Base-by-base conservation (phyloP, 1,140 invertebrate genomes). In the Hermetia illucens region DNA sequence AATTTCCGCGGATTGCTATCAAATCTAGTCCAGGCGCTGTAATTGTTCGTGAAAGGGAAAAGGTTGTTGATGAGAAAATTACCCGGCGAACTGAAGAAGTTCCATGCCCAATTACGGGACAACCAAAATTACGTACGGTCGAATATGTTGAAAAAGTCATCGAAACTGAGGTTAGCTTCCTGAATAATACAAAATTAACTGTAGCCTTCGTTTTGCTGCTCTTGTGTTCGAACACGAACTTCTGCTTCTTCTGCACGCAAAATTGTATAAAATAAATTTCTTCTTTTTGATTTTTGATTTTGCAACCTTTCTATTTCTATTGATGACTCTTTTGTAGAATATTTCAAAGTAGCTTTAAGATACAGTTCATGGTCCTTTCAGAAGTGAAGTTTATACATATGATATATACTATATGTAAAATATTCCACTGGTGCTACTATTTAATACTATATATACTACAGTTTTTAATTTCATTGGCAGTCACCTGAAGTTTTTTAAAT, bases 141-240 rank as follows among this genome's bases (percentile, higher is more conserved):
- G 83, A 90, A 73, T 84, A 87, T 70, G 80, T 89, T 68, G 86
- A 92, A 72, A 90, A 90, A 74, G 76, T 87, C 62, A 86, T 92
- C 66, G 86, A 92, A 67, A 86, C 82, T 74, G 86, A 92, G 86
- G 86, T 91, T 86, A 58, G 55, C n/a, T n/a, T n/a, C n/a, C n/a
- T n/a, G n/a, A n/a, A n/a, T 16, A 5, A 34, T n/a, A n/a, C n/a
- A n/a, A n/a, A n/a, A n/a, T n/a, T n/a, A n/a, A n/a, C n/a, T n/a
- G n/a, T n/a, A n/a, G n/a, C n/a, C n/a, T n/a, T n/a, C n/a, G n/a
- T n/a, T n/a, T n/a, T n/a, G n/a, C n/a, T 62, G 62, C 50, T 49
- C 52, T 50, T 34, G 6, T 19, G 12, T 35, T 35, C 15, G 6
- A 42, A 40, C 39, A 6, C 6, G 21, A 16, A 3, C 34, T 19